Conservation (phyloP, 2,113 vertebrate genomes). For the Octodon degus region DNA sequence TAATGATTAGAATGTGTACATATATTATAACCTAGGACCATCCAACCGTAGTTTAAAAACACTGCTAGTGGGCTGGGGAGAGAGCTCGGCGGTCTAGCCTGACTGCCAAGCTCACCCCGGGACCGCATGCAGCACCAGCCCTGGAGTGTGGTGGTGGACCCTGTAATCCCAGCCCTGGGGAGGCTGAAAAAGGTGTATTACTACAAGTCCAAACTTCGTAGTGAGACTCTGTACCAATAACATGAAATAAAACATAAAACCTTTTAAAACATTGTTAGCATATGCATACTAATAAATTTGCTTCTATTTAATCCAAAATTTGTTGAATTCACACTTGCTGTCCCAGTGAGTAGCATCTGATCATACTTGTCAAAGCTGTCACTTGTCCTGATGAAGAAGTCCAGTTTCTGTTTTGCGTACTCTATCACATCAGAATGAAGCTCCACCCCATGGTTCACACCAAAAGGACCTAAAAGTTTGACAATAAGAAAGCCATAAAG, state of each 20-base stretch:
- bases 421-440: slow-evolving; percentile 96
- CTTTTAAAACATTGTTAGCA: neutral
- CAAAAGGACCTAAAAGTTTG: slow-evolving; percentile 92
- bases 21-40: neutral
- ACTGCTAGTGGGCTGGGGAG: neutral
- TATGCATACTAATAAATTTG: neutral
- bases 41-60: neutral
- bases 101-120: too few species aligned
- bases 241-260: too few species aligned
- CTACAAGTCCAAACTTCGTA: too few species aligned
- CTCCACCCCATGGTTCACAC: slow-evolving; percentile 97
- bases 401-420: slow-evolving; percentile 96
- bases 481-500: slow-evolving; percentile 45
- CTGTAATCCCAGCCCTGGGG: too few species aligned
- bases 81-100: too few species aligned
- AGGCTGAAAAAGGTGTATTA: too few species aligned
- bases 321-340: neutral
- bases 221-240: too few species aligned
- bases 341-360: accelerated
- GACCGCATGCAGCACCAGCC: too few species aligned
- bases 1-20: neutral
- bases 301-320: neutral
- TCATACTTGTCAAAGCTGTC: slow-evolving; percentile 98
- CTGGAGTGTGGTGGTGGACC: too few species aligned
- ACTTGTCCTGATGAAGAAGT: slow-evolving; percentile 96